Percentiles rank a stretch among this genome's conserved stretches.
Evolutionary conservation across 2,888 invertebrate genomes (phyloP).

Genomic region (Nineta flava): DNA sequence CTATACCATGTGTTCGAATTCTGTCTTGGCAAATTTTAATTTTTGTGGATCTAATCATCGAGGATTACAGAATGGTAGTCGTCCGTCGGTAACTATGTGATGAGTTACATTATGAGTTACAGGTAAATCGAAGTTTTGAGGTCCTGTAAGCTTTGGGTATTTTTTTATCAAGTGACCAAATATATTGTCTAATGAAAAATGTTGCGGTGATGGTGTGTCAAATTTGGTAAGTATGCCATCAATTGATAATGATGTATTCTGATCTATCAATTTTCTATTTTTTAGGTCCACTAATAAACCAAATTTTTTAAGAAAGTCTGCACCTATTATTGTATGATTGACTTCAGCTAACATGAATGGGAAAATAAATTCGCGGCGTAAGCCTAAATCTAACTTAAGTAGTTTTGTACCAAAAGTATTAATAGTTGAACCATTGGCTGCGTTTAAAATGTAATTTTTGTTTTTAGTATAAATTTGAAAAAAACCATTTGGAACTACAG

Average conservation of each 20-base stretch:
- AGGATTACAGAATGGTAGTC: neutral
- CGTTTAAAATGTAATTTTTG: neutral
- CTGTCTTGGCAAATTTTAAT: neutral
- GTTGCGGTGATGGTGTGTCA: neutral
- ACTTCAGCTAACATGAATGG: too few relatives aligned
- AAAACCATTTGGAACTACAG: neutral
- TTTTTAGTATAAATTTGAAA: neutral
- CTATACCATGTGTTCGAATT: neutral
- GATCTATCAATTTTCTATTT: neutral
- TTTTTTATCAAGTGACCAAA: neutral
- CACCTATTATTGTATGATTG: neutral
- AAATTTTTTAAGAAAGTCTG: neutral
- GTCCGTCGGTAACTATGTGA: neutral
- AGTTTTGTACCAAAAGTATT: neutral
- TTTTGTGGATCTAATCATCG: neutral
- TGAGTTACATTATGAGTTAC: neutral
- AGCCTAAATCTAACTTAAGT: too few relatives aligned
- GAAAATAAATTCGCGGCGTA: too few relatives aligned
- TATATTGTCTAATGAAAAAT: neutral
- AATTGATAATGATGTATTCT: neutral
- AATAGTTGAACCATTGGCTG: neutral
- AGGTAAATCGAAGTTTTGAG: neutral
- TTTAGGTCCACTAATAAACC: neutral
- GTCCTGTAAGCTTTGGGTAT: neutral
- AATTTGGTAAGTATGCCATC: neutral